Evolutionary conservation across 1,140 invertebrate genomes (phyloP).

Genomic region (Acromyrmex charruanus): DNA sequence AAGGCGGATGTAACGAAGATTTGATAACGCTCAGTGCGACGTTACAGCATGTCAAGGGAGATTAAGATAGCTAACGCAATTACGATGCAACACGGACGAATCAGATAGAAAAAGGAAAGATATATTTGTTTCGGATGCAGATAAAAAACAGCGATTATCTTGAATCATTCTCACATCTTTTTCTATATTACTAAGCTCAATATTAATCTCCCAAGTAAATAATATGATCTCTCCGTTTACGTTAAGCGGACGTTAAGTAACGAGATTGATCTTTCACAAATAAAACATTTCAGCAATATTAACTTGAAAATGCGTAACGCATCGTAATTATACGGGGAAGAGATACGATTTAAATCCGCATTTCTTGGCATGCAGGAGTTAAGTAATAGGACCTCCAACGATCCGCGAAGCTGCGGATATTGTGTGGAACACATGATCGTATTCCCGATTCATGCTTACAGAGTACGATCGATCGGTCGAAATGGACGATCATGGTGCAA

Average conservation of each 20-base stretch:
- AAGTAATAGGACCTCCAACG: not conserved
- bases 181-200: not conserved
- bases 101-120: not conserved
- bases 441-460: slow-evolving; percentile 14
- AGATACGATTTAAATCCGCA: slow-evolving; percentile 3
- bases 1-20: slow-evolving; percentile 40
- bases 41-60: slow-evolving; percentile 24
- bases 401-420: slow-evolving; percentile 6
- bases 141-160: slow-evolving; percentile 10
- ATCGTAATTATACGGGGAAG: not conserved
- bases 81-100: slow-evolving; percentile 20
- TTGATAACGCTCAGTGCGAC: slow-evolving; percentile 34
- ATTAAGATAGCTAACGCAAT: slow-evolving; percentile 46
- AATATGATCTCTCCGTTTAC: not conserved
- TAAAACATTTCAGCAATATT: not conserved
- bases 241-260: not conserved
- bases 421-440: not conserved
- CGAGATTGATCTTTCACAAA: not conserved
- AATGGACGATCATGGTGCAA: slow-evolving; percentile 42
- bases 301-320: not conserved
- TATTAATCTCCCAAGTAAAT: not conserved
- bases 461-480: slow-evolving; percentile 1
- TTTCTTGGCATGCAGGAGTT: not conserved
- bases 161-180: not conserved
- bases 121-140: not conserved